Percentiles rank a stretch among this genome's conserved stretches.
Evolutionary conservation across 1,140 invertebrate species (phyloP).

Genomic region (Drosophila bifasciata): DNA sequence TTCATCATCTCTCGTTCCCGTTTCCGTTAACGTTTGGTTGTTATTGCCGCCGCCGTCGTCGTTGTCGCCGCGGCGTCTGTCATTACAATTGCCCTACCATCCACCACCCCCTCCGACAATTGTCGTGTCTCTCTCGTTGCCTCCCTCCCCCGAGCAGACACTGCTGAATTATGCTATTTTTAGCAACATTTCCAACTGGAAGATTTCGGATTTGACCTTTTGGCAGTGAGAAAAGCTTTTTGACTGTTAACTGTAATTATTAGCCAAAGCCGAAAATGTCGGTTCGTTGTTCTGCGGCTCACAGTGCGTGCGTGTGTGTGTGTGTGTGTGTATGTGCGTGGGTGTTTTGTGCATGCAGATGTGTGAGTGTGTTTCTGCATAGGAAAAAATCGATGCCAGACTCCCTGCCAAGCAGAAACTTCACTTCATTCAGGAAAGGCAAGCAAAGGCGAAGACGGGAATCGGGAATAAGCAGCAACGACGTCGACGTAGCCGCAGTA

Average conservation of each 20-base stretch:
- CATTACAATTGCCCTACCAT: slow-evolving; percentile 35
- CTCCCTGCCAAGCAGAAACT: slow-evolving; percentile 66
- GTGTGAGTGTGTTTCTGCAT: slow-evolving; percentile 51
- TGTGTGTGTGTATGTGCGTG: slow-evolving; percentile 22
- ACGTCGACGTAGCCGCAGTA: slow-evolving; percentile 45
- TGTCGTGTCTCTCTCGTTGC: slow-evolving; percentile 34
- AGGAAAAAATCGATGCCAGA: slow-evolving; percentile 81
- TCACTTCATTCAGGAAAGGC: slow-evolving; percentile 75
- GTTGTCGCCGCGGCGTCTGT: slow-evolving; percentile 63
- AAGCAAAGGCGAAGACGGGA: slow-evolving; percentile 26
- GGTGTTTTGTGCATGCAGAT: slow-evolving; percentile 2
- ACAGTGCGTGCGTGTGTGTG: slow-evolving; percentile 1
- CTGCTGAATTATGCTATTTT: slow-evolving; percentile 54
- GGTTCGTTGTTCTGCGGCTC: not conserved
- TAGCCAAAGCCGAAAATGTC: slow-evolving; percentile 39
- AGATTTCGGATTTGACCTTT: slow-evolving; percentile 68
- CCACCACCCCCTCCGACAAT: slow-evolving; percentile 27
- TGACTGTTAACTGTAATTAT: slow-evolving; percentile 56
- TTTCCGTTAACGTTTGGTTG: slow-evolving; percentile 18
- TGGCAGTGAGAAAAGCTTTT: slow-evolving; percentile 58
- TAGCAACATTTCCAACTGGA: slow-evolving; percentile 68
- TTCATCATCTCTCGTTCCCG: slow-evolving; percentile 42
- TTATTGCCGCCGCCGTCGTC: slow-evolving; percentile 3
- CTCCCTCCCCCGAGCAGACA: slow-evolving; percentile 18
- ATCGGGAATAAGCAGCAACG: slow-evolving; percentile 35